Evolutionary conservation across 2,797 vertebrate genomes (phyloP).

Genomic region (Cyclopterus lumpus): DNA sequence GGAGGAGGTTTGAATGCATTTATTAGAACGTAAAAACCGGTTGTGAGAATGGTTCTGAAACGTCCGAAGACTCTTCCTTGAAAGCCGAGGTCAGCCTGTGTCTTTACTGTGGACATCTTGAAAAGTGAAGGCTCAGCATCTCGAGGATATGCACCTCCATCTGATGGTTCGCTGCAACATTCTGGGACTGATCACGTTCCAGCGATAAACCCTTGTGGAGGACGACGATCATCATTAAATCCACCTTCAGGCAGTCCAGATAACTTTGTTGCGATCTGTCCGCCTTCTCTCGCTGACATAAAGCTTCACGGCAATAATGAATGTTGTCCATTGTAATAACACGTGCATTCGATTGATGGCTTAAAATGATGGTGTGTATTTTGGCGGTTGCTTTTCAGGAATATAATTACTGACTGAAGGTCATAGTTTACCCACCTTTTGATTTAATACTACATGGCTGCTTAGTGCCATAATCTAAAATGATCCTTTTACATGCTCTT

Average conservation of each 20-base stretch:
- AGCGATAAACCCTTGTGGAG: not conserved
- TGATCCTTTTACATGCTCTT: conserved; percentile 33
- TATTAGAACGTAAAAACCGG: too few relatives aligned
- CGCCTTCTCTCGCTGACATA: not conserved
- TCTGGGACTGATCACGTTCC: not conserved
- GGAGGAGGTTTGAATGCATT: too few relatives aligned
- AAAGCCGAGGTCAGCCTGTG: not conserved
- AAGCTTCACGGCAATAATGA: not conserved
- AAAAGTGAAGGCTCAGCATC: not conserved
- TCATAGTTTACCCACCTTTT: conserved; percentile 18
- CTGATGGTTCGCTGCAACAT: conserved; percentile 1
- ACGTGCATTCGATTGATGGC: not conserved
- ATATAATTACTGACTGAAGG: conserved; percentile 22
- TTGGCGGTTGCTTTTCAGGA: not conserved
- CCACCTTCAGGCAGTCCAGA: not conserved
- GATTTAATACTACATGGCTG: conserved; percentile 20
- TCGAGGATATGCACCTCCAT: conserved; percentile 2
- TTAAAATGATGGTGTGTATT: not conserved
- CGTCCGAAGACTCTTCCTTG: not conserved
- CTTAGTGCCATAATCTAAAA: conserved; percentile 30
- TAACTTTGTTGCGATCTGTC: not conserved
- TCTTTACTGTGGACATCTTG: not conserved
- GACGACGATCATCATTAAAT: not conserved
- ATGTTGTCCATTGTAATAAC: not conserved
- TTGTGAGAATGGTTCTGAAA: not conserved